These are phyloP conservation scores for Chelonoidis abingdonii DNA, from an alignment of 2,113 vertebrate genomes.

Conservation along the genomic window DNA sequence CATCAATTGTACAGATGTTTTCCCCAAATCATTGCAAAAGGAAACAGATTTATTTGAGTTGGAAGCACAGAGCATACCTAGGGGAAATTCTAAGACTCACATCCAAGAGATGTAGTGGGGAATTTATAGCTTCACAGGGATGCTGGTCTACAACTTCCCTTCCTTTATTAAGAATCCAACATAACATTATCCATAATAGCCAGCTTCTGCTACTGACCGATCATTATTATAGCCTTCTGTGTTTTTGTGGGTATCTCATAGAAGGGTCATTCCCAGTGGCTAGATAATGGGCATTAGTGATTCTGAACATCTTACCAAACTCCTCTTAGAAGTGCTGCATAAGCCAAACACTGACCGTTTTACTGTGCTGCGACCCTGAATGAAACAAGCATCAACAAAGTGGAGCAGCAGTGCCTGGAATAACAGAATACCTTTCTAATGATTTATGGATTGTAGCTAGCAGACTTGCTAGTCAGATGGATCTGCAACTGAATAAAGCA, in stretches of 20 bases:
- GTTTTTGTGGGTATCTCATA: neutral
- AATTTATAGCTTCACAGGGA: neutral
- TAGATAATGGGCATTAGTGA: slow-evolving; percentile 20
- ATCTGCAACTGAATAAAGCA: slow-evolving; percentile 41
- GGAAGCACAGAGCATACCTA: accelerated
- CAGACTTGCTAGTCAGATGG: slow-evolving; percentile 50
- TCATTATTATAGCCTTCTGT: neutral
- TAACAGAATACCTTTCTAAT: slow-evolving; percentile 51
- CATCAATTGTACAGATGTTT: neutral
- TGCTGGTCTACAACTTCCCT: neutral
- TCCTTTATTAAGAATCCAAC: neutral
- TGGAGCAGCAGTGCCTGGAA: slow-evolving; percentile 48
- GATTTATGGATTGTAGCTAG: slow-evolving; percentile 18
- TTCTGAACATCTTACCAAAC: slow-evolving; percentile 47
- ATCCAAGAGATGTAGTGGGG: neutral
- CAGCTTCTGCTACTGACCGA: neutral
- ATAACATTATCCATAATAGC: neutral
- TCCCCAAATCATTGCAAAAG: neutral
- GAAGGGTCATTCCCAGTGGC: slow-evolving; percentile 29
- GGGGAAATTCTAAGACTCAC: neutral
- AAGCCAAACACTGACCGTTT: slow-evolving; percentile 58
- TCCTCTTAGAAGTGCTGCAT: slow-evolving; percentile 50
- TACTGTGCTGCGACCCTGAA: slow-evolving; percentile 19
- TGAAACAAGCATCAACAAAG: slow-evolving; percentile 33
- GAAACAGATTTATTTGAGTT: neutral